phyloP scores from a whole-genome alignment of 2,888 invertebrate genomes.

The Rugalucina vietnamica region DNA sequence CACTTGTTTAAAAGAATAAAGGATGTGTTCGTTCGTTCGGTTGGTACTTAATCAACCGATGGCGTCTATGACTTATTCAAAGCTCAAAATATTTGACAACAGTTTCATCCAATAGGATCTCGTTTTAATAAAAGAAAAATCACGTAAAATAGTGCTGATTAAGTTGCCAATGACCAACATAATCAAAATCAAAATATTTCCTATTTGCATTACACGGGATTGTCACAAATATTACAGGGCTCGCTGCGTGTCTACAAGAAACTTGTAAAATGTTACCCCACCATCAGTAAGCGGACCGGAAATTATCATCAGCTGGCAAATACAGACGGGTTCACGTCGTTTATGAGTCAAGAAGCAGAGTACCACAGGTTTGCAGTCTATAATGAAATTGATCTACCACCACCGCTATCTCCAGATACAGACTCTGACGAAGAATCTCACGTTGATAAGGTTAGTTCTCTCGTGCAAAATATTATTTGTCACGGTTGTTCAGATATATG shows the following conservation, averaged over 20 bases:
- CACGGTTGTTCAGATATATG: too few relatives aligned
- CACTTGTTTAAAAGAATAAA: too few relatives aligned
- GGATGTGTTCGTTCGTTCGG: too few relatives aligned
- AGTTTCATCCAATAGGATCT: too few relatives aligned
- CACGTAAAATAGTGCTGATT: too few relatives aligned
- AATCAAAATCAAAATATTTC: too few relatives aligned
- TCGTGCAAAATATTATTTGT: background rate
- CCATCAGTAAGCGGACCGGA: constrained; percentile 70
- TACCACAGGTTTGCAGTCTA: constrained; percentile 62
- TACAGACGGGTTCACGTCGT: constrained; percentile 65
- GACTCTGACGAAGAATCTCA: constrained; percentile 38
- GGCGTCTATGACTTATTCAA: too few relatives aligned
- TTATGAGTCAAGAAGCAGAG: constrained; percentile 61
- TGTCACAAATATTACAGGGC: constrained; percentile 74
- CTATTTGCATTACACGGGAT: too few relatives aligned
- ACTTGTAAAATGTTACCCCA: constrained; percentile 70
- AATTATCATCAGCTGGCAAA: constrained; percentile 57
- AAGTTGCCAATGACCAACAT: too few relatives aligned
- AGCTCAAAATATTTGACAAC: too few relatives aligned
- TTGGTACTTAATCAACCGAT: too few relatives aligned
- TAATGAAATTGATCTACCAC: constrained; percentile 60
- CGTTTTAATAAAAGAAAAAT: too few relatives aligned
- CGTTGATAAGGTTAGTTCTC: constrained; percentile 28
- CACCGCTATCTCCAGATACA: constrained; percentile 49
- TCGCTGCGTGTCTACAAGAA: constrained; percentile 78